Evolutionary conservation across 2,113 vertebrate genomes (phyloP), one percentile per base, ranked within the genome.

Genomic region (Pluvianellus socialis): DNA sequence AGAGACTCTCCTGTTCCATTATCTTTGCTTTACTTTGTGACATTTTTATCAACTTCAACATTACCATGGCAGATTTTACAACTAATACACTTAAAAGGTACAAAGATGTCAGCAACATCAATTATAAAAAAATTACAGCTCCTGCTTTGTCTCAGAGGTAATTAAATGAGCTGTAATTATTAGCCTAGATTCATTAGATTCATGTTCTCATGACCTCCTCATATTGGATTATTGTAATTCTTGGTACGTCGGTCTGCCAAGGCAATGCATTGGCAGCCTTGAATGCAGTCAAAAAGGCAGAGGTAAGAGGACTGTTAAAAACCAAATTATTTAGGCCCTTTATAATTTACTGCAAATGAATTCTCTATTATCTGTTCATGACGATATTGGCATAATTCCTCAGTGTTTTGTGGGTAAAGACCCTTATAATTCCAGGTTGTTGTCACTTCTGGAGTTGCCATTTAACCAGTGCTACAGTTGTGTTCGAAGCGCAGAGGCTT

Each of bases 41-140:
- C 87, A 94, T 96, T 98, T 97, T 98, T 95, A 96, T 96, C 94
- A 98, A 92, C 90, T 97, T 65, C 59, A 90, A 59, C 61, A 90
- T 94, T 94, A 95, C 95, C 77, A 62, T 28, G 86, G 90, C 14
- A 97, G 63, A 90, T 97, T 97, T 97, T 97, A 97, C 96, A 97
- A 92, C 96, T 95, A 88, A n/a, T 94, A 91, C 68, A 94, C 65
- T 95, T 97, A 96, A 97, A 96, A 97, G 80, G 80, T 94, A 92
- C 66, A 93, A 91, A 67, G 86, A 96, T 91, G 70, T 97, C 92
- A 97, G 91, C 70, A 97, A 89, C 94, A 96, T 97, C 94, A 97
- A 97, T 97, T 96, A 96, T 86, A 85, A 94, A 96, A 97, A 94
- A 86, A 96, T 79, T 95, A 96, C 92, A 88, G 86, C 73, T 97